These are phyloP conservation scores for Amblyteles armatorius DNA, from an alignment of 2,888 invertebrate genomes.

Conservation along the genomic window DNA sequence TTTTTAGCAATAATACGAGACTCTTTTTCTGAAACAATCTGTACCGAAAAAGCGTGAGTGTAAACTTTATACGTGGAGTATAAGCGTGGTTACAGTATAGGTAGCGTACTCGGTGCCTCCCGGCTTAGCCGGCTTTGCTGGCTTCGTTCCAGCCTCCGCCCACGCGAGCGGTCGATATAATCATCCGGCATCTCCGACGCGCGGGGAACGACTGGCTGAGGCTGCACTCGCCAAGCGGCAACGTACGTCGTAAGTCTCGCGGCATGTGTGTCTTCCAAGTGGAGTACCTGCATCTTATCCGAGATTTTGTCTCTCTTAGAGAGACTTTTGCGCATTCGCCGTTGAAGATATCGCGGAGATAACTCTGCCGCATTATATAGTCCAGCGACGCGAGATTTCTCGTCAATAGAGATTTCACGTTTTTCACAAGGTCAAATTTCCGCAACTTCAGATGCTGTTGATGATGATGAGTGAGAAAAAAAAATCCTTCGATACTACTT, in stretches of 20 bases:
- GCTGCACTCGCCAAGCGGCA: constrained; percentile 44
- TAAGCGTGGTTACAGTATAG: constrained; percentile 24
- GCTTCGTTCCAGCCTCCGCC: constrained; percentile 81
- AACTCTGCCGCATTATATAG: background rate
- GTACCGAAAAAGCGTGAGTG: constrained; percentile 22
- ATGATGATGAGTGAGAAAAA: background rate
- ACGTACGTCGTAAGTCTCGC: constrained; percentile 40
- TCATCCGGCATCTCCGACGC: constrained; percentile 77
- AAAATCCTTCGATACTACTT: background rate
- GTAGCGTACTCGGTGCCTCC: constrained; percentile 23
- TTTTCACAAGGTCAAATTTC: constrained; percentile 18
- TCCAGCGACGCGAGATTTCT: background rate
- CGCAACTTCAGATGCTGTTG: background rate
- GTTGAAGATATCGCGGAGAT: constrained; percentile 5
- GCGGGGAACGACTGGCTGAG: constrained; percentile 63
- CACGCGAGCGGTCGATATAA: constrained; percentile 82
- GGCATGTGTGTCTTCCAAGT: constrained; percentile 22
- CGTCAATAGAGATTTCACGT: background rate
- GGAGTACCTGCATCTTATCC: constrained; percentile 28
- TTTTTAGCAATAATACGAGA: background rate
- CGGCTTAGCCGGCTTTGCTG: constrained; percentile 72
- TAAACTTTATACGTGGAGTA: constrained; percentile 43
- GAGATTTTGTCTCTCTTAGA: constrained; percentile 16
- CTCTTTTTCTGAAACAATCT: constrained; percentile 23
- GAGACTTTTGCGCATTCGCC: constrained; percentile 24